These are phyloP conservation scores for Oreochromis mossambicus DNA, from an alignment of 2,797 vertebrate species.

Conservation along the genomic window DNA sequence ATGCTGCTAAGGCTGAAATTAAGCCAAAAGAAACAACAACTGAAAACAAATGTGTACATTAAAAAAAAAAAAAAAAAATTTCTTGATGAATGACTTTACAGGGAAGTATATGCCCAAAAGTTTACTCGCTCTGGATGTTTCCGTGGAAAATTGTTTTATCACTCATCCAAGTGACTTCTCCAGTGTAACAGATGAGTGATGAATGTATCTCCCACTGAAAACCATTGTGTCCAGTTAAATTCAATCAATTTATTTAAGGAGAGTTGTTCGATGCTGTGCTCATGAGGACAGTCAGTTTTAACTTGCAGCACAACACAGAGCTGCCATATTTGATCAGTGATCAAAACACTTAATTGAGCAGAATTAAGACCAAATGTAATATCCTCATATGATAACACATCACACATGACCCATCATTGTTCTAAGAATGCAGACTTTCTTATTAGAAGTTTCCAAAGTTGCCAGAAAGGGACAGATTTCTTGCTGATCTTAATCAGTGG, in stretches of 20 bases:
- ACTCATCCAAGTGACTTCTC: background rate
- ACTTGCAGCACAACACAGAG: background rate
- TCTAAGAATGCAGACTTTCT: background rate
- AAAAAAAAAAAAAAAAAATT: background rate
- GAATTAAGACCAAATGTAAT: background rate
- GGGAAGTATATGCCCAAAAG: background rate
- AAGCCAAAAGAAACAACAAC: background rate
- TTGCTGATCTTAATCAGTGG: background rate
- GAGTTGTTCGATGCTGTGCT: background rate
- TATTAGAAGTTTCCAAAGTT: background rate
- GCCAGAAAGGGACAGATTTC: background rate
- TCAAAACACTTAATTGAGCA: background rate
- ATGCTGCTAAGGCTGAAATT: background rate
- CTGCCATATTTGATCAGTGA: background rate
- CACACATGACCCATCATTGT: background rate
- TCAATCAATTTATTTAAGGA: background rate
- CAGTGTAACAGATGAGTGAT: background rate
- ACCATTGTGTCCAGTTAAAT: background rate
- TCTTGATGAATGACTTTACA: background rate
- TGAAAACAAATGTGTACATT: background rate
- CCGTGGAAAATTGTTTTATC: background rate
- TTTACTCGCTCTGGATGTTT: background rate
- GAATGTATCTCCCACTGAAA: background rate
- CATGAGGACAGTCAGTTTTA: background rate
- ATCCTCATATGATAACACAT: background rate